Percentiles rank a stretch among this genome's conserved stretches.
These are phyloP conservation scores for Amphilophus citrinellus DNA, from an alignment of 2,113 vertebrate species.

Conservation along the genomic window DNA sequence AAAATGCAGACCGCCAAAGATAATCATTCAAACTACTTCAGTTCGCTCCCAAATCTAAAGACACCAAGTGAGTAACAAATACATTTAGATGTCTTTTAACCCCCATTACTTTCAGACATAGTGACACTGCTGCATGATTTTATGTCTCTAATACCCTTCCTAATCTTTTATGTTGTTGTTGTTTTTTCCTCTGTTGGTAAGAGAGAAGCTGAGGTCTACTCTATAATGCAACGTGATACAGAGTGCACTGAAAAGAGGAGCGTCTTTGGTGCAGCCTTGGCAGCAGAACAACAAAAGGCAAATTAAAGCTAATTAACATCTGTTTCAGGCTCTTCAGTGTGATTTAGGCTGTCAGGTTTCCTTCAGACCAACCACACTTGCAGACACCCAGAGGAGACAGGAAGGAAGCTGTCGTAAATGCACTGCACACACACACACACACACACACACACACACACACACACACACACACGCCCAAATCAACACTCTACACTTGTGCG, in stretches of 20 bases:
- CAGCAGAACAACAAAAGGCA: constrained; percentile 75
- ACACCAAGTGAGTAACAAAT: neutral
- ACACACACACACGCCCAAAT: constrained; percentile 5
- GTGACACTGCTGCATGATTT: neutral
- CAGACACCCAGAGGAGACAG: constrained; percentile 68
- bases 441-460: constrained; percentile 13
- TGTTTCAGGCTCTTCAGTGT: constrained; percentile 74
- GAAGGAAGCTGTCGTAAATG: constrained; percentile 65
- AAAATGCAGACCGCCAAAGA: neutral
- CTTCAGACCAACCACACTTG: constrained; percentile 62
- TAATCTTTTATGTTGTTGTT: neutral
- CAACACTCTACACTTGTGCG: neutral
- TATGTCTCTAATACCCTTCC: neutral
- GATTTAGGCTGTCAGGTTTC: constrained; percentile 75
- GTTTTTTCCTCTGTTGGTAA: neutral
- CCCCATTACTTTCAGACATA: neutral
- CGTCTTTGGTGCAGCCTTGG: constrained; percentile 54
- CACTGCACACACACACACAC: neutral
- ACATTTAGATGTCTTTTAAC: neutral
- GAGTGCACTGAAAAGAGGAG: constrained; percentile 46
- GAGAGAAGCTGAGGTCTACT: neutral
- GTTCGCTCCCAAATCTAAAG: neutral
- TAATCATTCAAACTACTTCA: neutral
- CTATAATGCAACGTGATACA: constrained; percentile 11
- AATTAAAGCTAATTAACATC: constrained; percentile 81